Evolutionary conservation across 1,140 invertebrate species (phyloP), one percentile per base, ranked within the genome.

Genomic region (Drosophila paulistorum): DNA sequence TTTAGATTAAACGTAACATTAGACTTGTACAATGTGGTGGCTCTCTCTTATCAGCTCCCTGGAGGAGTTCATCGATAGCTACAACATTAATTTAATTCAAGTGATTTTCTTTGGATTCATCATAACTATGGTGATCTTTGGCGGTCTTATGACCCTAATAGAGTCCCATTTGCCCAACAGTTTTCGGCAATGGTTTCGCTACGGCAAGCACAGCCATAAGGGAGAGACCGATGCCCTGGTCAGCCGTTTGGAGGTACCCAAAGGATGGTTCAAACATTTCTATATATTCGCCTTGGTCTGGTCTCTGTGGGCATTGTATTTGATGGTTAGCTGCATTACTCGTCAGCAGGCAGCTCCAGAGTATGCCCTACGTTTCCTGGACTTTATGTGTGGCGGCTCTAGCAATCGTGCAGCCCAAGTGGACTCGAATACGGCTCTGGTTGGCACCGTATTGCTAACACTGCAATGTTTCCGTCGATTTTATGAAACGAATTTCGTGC

Each of bases 401-500:
- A 13, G 75, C 74, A 78, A 93, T 65, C 92, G 94, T 91, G 89
- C 91, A 92, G 83, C 94, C 74, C 89, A 93, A 86, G 89, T 94
- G 94, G 93, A 93, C 92, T 94, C 83, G 0, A 90, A 77, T 10
- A 81, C 77, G 13, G 89, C 78, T 2, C 75, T 95, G 10, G 74
- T 96, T 39, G 94, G 94, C 5, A 78, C 95, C 1, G 41, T 92
- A 3, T 86, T 97, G 41, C 81, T 97, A 0, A 94, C 93, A 0
- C 66, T 96, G 14, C 97, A 98, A 84, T 94, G 94, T 55, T 93
- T 92, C 48, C 94, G 96, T 79, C 93, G 97, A 80, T 94, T 96
- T 42, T 97, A 97, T 87, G 97, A 98, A 91, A 95, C 95, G 17
- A 94, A 94, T 74, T 96, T 92, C 81, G 91, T 98, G 7, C 96